phyloP scores from a whole-genome alignment of 2,888 invertebrate species.

The Stenolophus ochropezus region DNA sequence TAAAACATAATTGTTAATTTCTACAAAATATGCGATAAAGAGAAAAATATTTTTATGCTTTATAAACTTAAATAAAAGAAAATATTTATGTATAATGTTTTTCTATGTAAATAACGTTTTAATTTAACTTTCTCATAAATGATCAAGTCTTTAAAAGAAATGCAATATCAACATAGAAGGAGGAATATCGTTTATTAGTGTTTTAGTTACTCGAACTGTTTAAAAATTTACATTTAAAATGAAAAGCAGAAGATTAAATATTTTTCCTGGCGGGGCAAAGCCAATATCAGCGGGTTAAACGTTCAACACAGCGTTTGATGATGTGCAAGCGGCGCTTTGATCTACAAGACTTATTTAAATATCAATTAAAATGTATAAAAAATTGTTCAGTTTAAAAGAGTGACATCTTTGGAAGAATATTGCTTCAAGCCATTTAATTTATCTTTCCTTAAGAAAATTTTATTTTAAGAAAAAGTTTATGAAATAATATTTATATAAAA shows the following conservation, averaged over 20 bases:
- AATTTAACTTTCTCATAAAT: constrained; percentile 26
- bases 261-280: constrained; percentile 29
- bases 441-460: constrained; percentile 7
- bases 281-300: constrained; percentile 30
- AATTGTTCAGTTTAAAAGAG: constrained; percentile 40
- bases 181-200: constrained; percentile 29
- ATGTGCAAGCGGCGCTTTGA: constrained; percentile 10
- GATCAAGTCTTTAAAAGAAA: background rate
- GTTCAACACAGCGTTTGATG: constrained; percentile 48
- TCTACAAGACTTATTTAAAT: constrained; percentile 47
- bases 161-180: constrained; percentile 9
- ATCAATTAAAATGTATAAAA: constrained; percentile 55
- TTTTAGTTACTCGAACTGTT: constrained; percentile 39
- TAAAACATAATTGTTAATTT: background rate
- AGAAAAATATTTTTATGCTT: background rate
- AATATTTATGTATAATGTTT: background rate
- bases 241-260: constrained; percentile 45
- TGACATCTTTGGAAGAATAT: constrained; percentile 44
- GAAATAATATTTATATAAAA: constrained; percentile 47
- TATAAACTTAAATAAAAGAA: background rate
- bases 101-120: constrained; percentile 8
- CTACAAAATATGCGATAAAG: background rate
- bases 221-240: constrained; percentile 55
- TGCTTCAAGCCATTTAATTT: constrained; percentile 41
- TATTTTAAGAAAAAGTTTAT: constrained; percentile 36